Evolutionary conservation across 2,113 vertebrate species (phyloP).

Genomic region (Prunella fulvescens): DNA sequence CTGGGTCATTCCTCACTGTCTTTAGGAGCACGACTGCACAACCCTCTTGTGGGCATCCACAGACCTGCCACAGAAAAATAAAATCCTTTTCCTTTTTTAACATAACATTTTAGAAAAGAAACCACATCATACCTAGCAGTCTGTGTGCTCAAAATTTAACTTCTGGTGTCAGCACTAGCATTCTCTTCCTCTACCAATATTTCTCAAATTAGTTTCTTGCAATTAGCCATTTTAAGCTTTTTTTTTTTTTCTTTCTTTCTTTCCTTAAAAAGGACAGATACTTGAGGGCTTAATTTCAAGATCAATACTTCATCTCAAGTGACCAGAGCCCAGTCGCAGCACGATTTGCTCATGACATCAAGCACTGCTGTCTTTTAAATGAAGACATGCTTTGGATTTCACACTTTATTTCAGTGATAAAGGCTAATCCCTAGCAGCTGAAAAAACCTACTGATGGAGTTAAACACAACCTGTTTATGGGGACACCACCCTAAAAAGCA

Average conservation of each 20-base stretch:
- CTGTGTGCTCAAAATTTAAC: neutral
- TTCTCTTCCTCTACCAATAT: neutral
- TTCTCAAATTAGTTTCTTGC: neutral
- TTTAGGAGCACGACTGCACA: accelerated
- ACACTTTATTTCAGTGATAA: neutral
- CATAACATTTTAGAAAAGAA: neutral
- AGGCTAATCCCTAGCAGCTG: neutral
- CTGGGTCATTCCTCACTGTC: too few species aligned
- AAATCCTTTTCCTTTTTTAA: neutral
- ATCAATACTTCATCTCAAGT: neutral
- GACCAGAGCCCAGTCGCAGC: neutral
- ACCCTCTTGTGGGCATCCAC: neutral
- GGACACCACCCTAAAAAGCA: neutral
- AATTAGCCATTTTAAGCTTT: neutral
- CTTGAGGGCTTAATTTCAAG: neutral
- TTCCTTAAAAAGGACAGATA: neutral
- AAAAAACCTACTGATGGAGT: neutral
- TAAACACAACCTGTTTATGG: neutral
- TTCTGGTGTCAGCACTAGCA: neutral
- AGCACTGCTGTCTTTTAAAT: neutral
- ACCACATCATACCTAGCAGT: neutral
- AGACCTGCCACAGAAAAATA: neutral
- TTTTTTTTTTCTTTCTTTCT: too few species aligned
- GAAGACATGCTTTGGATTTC: neutral
- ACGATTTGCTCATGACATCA: neutral